Base-by-base conservation (phyloP, 2,888 invertebrate species). In the Yponomeuta evonymella region DNA sequence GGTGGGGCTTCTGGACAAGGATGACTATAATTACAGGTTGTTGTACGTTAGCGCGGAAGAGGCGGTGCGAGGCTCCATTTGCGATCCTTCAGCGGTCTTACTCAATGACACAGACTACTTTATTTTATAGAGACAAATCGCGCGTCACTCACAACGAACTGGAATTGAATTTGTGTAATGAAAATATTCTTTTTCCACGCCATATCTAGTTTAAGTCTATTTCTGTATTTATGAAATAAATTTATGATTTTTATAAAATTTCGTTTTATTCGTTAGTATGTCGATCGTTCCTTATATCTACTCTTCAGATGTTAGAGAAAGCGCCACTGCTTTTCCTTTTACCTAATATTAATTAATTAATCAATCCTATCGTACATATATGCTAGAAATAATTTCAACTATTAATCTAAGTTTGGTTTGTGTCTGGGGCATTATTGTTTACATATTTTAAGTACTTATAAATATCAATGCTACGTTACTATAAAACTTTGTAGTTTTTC, bases 21-120 rank as follows among this genome's bases (percentile, higher is more conserved):
- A 93, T 62, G 95, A 95, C 70, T 93, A 95, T 48, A 97, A 97
- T 84, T 97, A 95, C 81, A 93, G 96, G 33, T 94, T 97, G 68
- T 88, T 96, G 84, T 94, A 94, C 71, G 95, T 95, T 0, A 93
- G 94, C 77, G 93, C 94, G 0, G 88, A 88, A 30, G 94, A 95
- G 73, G 94, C 95, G 0, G 93, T 96, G 1, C 88, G 86, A 66
- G 94, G 94, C 15, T 95, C 95, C 0, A 90, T 95, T 9, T 97
- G 97, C 79, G 96, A 96, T 82, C 95, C 96, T 0, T 43, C 36
- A n/a, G 43, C 33, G 15, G 51, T 58, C 51, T 15, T 58, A 15
- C 51, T 15, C 51, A 58, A 58, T 15, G 51, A 58, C 15, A 58
- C 51, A 58, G 51, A 58, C 12, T 58, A 58, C 51, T 2, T 58